Base-by-base conservation (phyloP, 2,888 invertebrate species). In the Andrena haemorrhoa region DNA sequence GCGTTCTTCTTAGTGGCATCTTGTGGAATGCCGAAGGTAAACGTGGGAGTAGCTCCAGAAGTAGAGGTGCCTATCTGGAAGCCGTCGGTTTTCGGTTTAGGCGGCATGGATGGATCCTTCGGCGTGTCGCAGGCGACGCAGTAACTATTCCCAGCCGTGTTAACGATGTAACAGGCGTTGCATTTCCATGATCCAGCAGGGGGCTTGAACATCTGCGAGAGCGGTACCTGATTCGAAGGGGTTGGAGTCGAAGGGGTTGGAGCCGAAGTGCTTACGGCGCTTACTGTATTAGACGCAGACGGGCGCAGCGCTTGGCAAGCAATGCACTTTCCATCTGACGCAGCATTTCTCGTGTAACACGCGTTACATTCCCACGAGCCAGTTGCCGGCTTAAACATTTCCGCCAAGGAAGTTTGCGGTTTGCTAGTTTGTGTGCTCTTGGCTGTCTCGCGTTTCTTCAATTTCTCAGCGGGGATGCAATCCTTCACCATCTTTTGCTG, bases 131-230 rank as follows among this genome's bases (percentile, higher is more conserved):
- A 88, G 2, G 96, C 95, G 0, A 95, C 94, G 90, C 97, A 97
- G 79, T 95, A 95, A 2, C 93, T 88, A n/a, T 93, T 94, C 78
- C 94, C 95, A 29, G 93, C 94, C 5, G 95, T 94, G 92, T 97
- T 97, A 60, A 94, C 94, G 20, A 96, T 94, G 86, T 96, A 96
- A 90, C 97, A 97, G 41, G 93, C 94, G 82, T 95, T 94, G 90
- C 97, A 97, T 85, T 95, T 95, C 97, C 97, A 97, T 63, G 95
- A 95, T 3, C 96, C 96, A 20, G 94, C 92, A 90, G 95, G 95
- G 0, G 84, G 83, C 16, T 88, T 91, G 35, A 86, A 92, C 86
- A 93, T n/a, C 83, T 90, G 75, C 76, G 92, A 87, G 20, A 89
- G 74, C 1, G 88, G 77, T 20, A 61, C 26, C 75, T 86, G 81